Base-by-base conservation (phyloP, 2,888 invertebrate species). In the Pantelozetes paolii region DNA sequence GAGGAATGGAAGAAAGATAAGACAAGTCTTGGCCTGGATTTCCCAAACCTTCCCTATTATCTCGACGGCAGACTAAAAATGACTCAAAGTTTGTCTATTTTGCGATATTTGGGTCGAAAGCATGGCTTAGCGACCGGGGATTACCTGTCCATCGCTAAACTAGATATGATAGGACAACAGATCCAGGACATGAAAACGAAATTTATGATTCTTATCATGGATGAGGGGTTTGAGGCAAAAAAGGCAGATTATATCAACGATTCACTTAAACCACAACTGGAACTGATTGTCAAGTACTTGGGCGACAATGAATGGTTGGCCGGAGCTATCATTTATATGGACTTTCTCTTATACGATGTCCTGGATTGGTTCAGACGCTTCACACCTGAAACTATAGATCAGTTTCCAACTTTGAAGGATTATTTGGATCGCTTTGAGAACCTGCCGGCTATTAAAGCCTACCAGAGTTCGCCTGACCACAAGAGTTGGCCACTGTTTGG, bases 161-260 rank as follows among this genome's bases (percentile, higher is more conserved):
- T 82, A 45, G 84, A 84, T 75, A 76, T 84, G 62, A 77, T 82
- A 74, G 80, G 82, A 45, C 82, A 82, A 71, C 81, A 83, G 75
- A 77, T 81, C 18, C 80, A 80, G 78, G 85, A 85, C 76, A 80
- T 84, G 74, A 79, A 82, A 36, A 80, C 80, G 72, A 80, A 79
- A 1, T 80, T 82, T 70, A 80, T 81, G 3, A 75, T 80, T 2
- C 1, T 2, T 2, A 2, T 9, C n/a, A 69, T 57, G 26, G n/a
- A 30, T 48, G 59, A 57, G 26, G 77, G 75, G 23, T 15, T 13
- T 42, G 83, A 82, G 80, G 82, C 81, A 40, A 78, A 79, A 9
- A 62, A 81, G 57, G 82, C 82, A 75, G 79, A 75, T 1, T 79
- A 71, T 1, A 83, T 82, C 77, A 78, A 82, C 71, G 80, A 81